Base-by-base conservation (phyloP, 2,888 invertebrate species). In the Homarus gammarus region DNA sequence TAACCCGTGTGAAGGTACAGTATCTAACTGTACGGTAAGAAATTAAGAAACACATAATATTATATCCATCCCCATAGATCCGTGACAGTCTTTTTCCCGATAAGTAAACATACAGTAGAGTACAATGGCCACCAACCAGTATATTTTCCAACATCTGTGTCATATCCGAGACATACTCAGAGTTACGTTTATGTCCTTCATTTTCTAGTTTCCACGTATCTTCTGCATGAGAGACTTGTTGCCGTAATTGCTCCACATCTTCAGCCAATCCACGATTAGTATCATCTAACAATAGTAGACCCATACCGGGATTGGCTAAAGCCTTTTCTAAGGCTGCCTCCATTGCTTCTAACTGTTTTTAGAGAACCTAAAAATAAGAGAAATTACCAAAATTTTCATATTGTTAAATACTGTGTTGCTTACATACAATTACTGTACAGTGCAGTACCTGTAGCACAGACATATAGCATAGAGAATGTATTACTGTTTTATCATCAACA, bases 71-170 rank as follows among this genome's bases (percentile, higher is more conserved):
- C n/a, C n/a, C n/a, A n/a, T n/a, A n/a, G n/a, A n/a, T n/a, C n/a
- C n/a, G n/a, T n/a, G n/a, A n/a, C n/a, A n/a, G n/a, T n/a, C n/a
- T n/a, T n/a, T n/a, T n/a, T n/a, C n/a, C n/a, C n/a, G n/a, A n/a
- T n/a, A n/a, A n/a, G n/a, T n/a, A n/a, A n/a, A n/a, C n/a, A n/a
- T n/a, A n/a, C n/a, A n/a, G n/a, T n/a, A n/a, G n/a, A n/a, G n/a
- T n/a, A n/a, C n/a, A 10, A n/a, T n/a, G 38, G 31, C 10, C 3
- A 64, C 18, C 38, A 49, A 85, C 89, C 84, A 89, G 89, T 12
- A 89, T 79, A 49, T 89, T 79, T 18, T 85, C 72, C 18, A 89
- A 49, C 85, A 79, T 85, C 64, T 89, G 89, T 22, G 84, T 79
- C 89, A 89, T 89, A n/a, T 89, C 84, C 36, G 73, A 33, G 33